Evolutionary conservation across 2,797 vertebrate genomes (phyloP).

Genomic region (Hippoglossus hippoglossus): DNA sequence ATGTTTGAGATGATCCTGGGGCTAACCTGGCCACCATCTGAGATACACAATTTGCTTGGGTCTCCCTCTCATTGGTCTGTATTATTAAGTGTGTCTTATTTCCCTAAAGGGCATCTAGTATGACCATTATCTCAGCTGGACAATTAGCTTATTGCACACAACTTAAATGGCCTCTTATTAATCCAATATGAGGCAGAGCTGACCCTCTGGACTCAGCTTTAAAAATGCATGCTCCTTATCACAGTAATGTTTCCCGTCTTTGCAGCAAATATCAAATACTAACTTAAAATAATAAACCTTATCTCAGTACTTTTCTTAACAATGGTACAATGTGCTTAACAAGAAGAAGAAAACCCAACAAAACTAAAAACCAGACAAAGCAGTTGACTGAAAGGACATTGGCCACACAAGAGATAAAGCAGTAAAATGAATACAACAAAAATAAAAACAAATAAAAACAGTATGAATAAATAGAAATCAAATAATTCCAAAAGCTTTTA

Average conservation of each 20-base stretch:
- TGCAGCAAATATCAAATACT: not conserved
- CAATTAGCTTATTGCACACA: constrained; percentile 55
- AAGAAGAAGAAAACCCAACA: no score
- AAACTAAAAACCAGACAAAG: no score
- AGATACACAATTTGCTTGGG: constrained; percentile 21
- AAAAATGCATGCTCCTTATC: not conserved
- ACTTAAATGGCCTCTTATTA: constrained; percentile 44
- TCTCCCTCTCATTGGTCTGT: constrained; percentile 36
- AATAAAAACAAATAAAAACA: no score
- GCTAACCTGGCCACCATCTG: constrained; percentile 39
- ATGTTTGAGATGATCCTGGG: constrained; percentile 13
- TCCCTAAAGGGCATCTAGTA: constrained; percentile 24
- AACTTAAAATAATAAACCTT: no score
- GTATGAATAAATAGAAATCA: no score
- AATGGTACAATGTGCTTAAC: no score
- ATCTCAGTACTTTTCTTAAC: no score
- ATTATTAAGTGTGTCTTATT: constrained; percentile 46
- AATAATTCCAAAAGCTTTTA: no score
- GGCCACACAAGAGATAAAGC: no score
- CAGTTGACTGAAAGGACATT: no score
- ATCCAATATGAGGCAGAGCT: constrained; percentile 43
- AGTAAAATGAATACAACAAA: no score
- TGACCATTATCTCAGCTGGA: constrained; percentile 38
- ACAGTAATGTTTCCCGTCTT: not conserved
- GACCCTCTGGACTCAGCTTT: not conserved